Evolutionary conservation across 2,888 invertebrate species (phyloP), one percentile per base, ranked within the genome.

Genomic region (Melipona beecheii): DNA sequence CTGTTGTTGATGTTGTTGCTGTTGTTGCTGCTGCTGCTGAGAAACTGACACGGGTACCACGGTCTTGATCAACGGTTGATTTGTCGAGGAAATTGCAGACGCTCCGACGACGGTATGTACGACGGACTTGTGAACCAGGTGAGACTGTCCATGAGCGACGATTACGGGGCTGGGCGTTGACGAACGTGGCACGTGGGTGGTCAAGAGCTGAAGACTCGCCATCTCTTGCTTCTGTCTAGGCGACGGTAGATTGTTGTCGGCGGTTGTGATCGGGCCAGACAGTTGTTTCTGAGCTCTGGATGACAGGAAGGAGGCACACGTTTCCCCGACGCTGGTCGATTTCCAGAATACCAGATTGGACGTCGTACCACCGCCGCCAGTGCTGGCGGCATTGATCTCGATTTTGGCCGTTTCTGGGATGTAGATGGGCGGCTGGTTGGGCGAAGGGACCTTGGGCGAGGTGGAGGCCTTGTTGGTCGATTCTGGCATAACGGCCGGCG

Each of bases 171-270:
- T 95, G 0, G 95, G 95, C 2, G 95, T 94, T 2, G 95, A 95
- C 17, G 94, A 92, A 17, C 93, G 92, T 5, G 97, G 96, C 89
- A 97, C 96, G 89, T 96, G 96, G 24, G 97, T 96, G 0, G 96
- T 96, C 6, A 97, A 95, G 21, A 97, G 95, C 90, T 96, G 97
- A 94, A 96, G 95, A 85, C 95, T 95, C 15, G 91, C 94, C 79
- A 95, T 95, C 90, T 94, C 93, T 31, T 92, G 91, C 76, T 93
- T 93, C 73, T 90, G 93, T 64, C 90, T 92, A 19, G 92, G 93
- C 4, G 91, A 92, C 27, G 90, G 62, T 24, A 91, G 68, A 79
- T 87, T 90, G 69, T 75, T 90, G 0, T 91, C 92, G 36, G 89
- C 81, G 11, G 31, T 4, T 31, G 87, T 90, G 31, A 92, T 87